Evolutionary conservation across 2,888 invertebrate species (phyloP).

Genomic region (Euzetes globulus): DNA sequence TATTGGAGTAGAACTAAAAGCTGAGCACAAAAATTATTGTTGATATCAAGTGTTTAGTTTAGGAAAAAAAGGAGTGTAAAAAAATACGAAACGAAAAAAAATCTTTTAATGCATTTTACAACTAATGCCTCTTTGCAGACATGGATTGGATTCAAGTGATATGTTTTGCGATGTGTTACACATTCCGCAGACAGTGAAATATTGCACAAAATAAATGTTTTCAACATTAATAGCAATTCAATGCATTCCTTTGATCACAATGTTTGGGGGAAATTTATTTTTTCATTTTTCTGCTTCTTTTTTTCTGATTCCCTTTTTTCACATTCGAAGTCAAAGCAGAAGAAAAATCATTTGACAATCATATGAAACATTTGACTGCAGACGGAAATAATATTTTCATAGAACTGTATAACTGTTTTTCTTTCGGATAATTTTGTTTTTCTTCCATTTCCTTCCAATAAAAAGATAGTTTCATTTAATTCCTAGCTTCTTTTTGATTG

Average conservation of each 20-base stretch:
- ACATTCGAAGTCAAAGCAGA: neutral
- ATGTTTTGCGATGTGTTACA: neutral
- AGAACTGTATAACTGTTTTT: neutral
- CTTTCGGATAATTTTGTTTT: no score
- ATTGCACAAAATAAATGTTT: neutral
- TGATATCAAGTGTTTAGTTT: neutral
- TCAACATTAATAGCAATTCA: conserved; percentile 17
- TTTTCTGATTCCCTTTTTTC: neutral
- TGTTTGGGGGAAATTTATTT: neutral
- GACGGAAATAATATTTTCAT: neutral
- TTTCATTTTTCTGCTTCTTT: neutral
- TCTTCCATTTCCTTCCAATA: neutral
- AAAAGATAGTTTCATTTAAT: neutral
- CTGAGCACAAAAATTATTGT: neutral
- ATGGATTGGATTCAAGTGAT: neutral
- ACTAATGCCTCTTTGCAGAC: neutral
- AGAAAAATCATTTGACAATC: neutral
- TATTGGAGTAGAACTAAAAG: neutral
- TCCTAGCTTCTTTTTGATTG: no score
- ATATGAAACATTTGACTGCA: neutral
- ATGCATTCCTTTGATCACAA: neutral
- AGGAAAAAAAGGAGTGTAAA: neutral
- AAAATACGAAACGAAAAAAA: neutral
- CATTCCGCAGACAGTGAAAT: neutral
- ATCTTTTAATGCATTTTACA: neutral